Evolutionary conservation across 2,888 invertebrate species (phyloP).

Genomic region (Rutpela maculata): DNA sequence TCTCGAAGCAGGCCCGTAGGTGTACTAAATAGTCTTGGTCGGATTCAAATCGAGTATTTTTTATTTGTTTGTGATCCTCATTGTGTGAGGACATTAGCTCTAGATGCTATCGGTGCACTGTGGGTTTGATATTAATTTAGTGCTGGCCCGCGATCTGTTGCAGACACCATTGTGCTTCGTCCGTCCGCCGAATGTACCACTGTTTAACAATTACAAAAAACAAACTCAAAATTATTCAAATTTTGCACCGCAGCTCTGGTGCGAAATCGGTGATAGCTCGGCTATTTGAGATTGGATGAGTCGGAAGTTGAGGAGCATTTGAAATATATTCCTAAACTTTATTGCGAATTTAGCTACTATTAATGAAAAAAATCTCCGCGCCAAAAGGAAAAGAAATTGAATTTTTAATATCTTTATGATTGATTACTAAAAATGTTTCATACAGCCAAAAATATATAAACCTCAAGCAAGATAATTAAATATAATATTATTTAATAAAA

Average conservation of each 20-base stretch:
- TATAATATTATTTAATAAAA: too few relatives aligned
- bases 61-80: constrained; percentile 72
- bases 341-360: too few relatives aligned
- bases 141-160: constrained; percentile 68
- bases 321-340: too few relatives aligned
- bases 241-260: constrained; percentile 32
- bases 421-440: too few relatives aligned
- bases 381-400: too few relatives aligned
- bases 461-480: too few relatives aligned
- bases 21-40: constrained; percentile 73
- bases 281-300: neutral
- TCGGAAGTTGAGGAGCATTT: neutral
- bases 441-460: too few relatives aligned
- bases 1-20: constrained; percentile 67
- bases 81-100: constrained; percentile 74
- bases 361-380: too few relatives aligned
- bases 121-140: constrained; percentile 73
- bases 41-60: constrained; percentile 72
- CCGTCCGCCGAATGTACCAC: constrained; percentile 37
- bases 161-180: constrained; percentile 61
- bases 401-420: too few relatives aligned
- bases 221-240: constrained; percentile 45
- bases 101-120: constrained; percentile 70
- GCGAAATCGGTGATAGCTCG: neutral
- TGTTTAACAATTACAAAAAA: constrained; percentile 50